Evolutionary conservation across 2,797 vertebrate genomes (phyloP), one percentile per base, ranked within the genome.

Genomic region (Coccyzus lansbergi): DNA sequence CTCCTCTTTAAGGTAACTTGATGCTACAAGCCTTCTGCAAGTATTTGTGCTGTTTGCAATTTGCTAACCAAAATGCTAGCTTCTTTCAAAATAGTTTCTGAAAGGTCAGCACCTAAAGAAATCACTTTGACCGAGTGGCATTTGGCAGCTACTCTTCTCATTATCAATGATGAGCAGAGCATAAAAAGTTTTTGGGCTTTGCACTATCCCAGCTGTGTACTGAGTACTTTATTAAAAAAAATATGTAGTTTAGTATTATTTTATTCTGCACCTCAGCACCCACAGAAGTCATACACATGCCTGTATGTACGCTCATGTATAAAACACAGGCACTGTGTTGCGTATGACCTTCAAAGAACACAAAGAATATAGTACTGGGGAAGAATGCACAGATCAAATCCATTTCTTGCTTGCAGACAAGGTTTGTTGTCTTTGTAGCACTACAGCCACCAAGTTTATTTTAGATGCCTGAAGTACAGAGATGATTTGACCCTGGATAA

Each of bases 31-130:
- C 48, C 77, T 91, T 63, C 65, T 87, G 42, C 25, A 64, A 62
- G 51, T 28, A 86, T n/a, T 84, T 67, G 31, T 40, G 74, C 16
- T 68, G 29, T 63, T 55, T 55, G 26, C n/a, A 76, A 76, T 86
- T 90, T 84, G n/a, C 78, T 85, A 82, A 75, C 52, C 58, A 91
- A 90, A 94, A 80, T 7, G 24, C 42, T 29, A 28, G 6, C 52
- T 92, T 52, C 58, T 90, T 87, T 88, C 58, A 59, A 71, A 96
- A 89, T 18, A 75, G 38, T 55, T 75, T 86, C 90, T 44, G 52
- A 75, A 78, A 90, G 62, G 85, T 64, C 71, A 92, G 38, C 62
- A 85, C 28, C 62, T 71, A 71, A 49, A 83, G 76, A 81, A 68
- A 80, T 55, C 31, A 85, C 53, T 36, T 34, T 69, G 38, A 24